These are phyloP conservation scores for Melanostigma gelatinosum DNA, from an alignment of 2,113 vertebrate species.

Conservation along the genomic window DNA sequence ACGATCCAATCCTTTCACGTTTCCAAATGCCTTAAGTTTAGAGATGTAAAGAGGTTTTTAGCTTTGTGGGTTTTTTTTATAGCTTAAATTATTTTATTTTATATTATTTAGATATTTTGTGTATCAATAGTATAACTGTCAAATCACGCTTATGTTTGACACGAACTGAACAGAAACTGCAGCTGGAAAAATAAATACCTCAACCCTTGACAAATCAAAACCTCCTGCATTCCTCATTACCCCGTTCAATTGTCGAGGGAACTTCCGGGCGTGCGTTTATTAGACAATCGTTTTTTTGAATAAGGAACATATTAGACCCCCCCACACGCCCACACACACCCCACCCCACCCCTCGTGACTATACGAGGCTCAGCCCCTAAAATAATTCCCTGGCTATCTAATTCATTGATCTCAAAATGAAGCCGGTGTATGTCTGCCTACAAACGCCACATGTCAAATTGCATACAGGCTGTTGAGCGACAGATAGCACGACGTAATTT, in stretches of 20 bases:
- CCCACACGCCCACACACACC: slow-evolving; percentile 6
- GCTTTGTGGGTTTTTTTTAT: not conserved
- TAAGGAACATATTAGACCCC: slow-evolving; percentile 68
- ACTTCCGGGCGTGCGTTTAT: slow-evolving; percentile 67
- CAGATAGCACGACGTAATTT: slow-evolving; percentile 70
- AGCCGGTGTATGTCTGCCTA: slow-evolving; percentile 50
- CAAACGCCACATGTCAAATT: slow-evolving; percentile 55
- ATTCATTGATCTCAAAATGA: slow-evolving; percentile 74
- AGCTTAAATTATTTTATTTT: not conserved
- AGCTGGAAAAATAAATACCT: slow-evolving; percentile 49
- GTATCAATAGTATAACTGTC: not conserved
- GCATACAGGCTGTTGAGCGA: slow-evolving; percentile 45
- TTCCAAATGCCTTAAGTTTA: slow-evolving; percentile 31
- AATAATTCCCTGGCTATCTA: slow-evolving; percentile 77
- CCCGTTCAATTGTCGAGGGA: slow-evolving; percentile 72
- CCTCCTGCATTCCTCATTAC: slow-evolving; percentile 76
- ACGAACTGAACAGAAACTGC: slow-evolving; percentile 25
- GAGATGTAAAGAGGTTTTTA: not conserved
- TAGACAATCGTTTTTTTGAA: slow-evolving; percentile 73
- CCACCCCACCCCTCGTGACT: slow-evolving; percentile 53
- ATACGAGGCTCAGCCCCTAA: slow-evolving; percentile 71
- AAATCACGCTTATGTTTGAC: slow-evolving; percentile 6
- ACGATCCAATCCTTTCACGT: not conserved
- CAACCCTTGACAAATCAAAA: slow-evolving; percentile 69
- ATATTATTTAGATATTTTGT: not conserved